Evolutionary conservation across 2,113 vertebrate genomes (phyloP), one percentile per base, ranked within the genome.

Genomic region (Phyllopteryx taeniolatus): DNA sequence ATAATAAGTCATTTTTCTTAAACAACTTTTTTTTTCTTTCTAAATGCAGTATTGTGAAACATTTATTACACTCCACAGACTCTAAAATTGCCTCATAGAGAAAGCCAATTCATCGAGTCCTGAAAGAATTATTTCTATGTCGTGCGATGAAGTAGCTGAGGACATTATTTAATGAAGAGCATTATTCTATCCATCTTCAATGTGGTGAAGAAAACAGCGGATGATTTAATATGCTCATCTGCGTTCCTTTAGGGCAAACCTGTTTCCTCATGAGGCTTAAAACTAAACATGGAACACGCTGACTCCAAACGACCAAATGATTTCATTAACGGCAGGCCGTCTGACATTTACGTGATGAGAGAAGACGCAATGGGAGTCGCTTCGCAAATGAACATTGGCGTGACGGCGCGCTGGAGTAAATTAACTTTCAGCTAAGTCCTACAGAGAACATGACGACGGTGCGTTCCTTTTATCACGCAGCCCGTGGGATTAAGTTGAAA

Each of bases 401-500:
- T 61, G 31, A 61, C 43, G 63, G 42, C 63, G 20, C 42, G 35
- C 14, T 46, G 35, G 35, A 43, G 42, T 65, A 44, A 65, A 65
- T 65, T 65, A 44, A 65, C 63, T 65, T 65, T 65, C 2, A 27
- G 20, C 63, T 22, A 65, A 64, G 12, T 64, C 35, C 39, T 13
- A 31, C 62, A 44, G 39, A 64, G 62, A 61, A 61, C 59, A 35
- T 31, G 11, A 15, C 31, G 14, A 61, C 59, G 59, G 31, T 35
- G 59, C 59, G 15, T 33, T 61, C 59, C 62, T 64, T 39, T 42
- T 44, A 64, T 64, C 62, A 22, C 19, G 62, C 42, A 1, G 42
- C 62, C n/a, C 19, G 9, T 64, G 39, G 62, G 62, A 64, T 64
- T 64, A 64, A n/a, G 5, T 64, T 64, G 42, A 44, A 64, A 64